These are phyloP conservation scores for Puntigrus tetrazona DNA, from an alignment of 2,113 vertebrate genomes.

Conservation along the genomic window DNA sequence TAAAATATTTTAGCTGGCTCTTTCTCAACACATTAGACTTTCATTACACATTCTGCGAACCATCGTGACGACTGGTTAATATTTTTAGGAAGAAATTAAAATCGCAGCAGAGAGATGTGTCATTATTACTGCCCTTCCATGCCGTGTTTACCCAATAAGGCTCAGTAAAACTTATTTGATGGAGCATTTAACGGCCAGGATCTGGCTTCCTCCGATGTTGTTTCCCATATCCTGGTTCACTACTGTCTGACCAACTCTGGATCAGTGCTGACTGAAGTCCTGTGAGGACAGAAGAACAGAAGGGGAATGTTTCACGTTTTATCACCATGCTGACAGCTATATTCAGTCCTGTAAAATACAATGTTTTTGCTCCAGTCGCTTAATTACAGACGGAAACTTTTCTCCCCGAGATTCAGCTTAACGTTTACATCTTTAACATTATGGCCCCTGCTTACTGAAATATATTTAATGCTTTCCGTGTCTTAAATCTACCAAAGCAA, in stretches of 20 bases:
- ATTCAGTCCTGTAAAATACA: slow-evolving; percentile 42
- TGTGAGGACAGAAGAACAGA: slow-evolving; percentile 31
- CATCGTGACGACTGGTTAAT: background rate
- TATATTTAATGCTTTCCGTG: background rate
- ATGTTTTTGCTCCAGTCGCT: slow-evolving; percentile 26
- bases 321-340: slow-evolving; percentile 54
- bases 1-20: background rate
- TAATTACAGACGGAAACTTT: slow-evolving; percentile 2
- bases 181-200: slow-evolving; percentile 53
- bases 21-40: slow-evolving; percentile 2
- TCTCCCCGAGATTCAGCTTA: background rate
- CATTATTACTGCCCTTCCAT: slow-evolving; percentile 43
- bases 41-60: background rate
- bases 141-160: slow-evolving; percentile 45
- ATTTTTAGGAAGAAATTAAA: background rate
- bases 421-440: background rate
- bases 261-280: slow-evolving; percentile 26
- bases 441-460: background rate
- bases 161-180: slow-evolving; percentile 57
- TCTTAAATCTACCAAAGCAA: background rate
- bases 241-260: slow-evolving; percentile 1
- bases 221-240: slow-evolving; percentile 11
- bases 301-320: slow-evolving; percentile 43
- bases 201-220: slow-evolving; percentile 16
- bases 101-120: background rate